Base-by-base conservation (phyloP, 2,113 vertebrate species). In the Oreochromis spilurus region DNA sequence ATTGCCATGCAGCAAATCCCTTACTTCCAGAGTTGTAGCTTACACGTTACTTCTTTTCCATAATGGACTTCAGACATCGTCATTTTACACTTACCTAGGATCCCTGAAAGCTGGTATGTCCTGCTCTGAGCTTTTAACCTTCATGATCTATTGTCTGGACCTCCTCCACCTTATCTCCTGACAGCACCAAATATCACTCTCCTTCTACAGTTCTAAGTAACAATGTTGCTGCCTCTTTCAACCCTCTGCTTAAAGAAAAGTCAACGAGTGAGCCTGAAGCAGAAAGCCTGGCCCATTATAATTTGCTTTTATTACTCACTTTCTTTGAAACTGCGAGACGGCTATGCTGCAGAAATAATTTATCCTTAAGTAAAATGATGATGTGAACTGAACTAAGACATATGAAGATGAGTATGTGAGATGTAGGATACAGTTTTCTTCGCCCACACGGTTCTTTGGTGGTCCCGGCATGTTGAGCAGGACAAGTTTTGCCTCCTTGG, bases 401-500 rank as follows among this genome's bases (percentile, higher is more conserved):
- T 34, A 34, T 5, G 7, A 31, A 31, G 1, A 50, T 14, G 3
- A 75, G n/a, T 9, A 17, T 55, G 17, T 13, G 29, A 79, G 38
- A n/a, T 65, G 52, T 16, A 94, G 95, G 94, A 99, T 99, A 99
- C 99, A 99, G 95, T 98, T 99, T 94, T 99, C 99, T 4, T 99
- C 98, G 6, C 98, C 98, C 58, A 97, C 97, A 10, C 98, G 96
- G 94, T 99, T 99, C 94, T 97, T 98, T 4, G 99, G 98, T 43
- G 99, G 98, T 19, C 99, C 99, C 0, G 99, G 99, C 99, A 99
- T 99, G 95, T 99, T 99, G 82, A 99, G 97, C 93, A 99, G 96
- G 80, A 99, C 97, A 2, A 99, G 96, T 87, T 98, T 99, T 31
- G 99, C 98, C 0, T 98, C 97, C 86, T 97, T 98, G 53, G 99